A percentile compares a stretch with the other conserved stretches of the same genome.
phyloP scores from a whole-genome alignment of 1,140 invertebrate species.

The Tetragonula clypearis region DNA sequence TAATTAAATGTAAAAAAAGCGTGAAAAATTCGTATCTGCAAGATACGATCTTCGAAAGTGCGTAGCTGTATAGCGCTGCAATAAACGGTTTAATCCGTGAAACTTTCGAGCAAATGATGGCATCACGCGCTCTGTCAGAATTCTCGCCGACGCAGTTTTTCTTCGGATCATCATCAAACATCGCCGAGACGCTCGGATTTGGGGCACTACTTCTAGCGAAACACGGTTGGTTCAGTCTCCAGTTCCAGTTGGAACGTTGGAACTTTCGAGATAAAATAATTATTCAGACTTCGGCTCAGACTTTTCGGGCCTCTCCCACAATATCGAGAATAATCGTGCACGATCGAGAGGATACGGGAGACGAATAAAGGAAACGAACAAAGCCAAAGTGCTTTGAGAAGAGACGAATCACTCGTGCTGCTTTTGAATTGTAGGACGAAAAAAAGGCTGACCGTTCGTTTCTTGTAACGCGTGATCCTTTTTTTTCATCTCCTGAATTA shows the following conservation, averaged over 20 bases:
- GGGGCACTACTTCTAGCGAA: too few relatives aligned
- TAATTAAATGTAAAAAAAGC: slow-evolving; percentile 2
- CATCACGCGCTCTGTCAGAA: too few relatives aligned
- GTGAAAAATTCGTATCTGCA: not conserved
- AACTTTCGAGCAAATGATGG: not conserved
- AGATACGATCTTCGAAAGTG: not conserved
- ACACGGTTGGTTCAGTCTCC: too few relatives aligned
- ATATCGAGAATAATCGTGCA: not conserved
- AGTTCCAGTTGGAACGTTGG: too few relatives aligned
- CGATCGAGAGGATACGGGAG: not conserved
- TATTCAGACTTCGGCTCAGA: too few relatives aligned
- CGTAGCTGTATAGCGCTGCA: accelerated
- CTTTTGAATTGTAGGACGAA: not conserved
- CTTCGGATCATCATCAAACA: too few relatives aligned
- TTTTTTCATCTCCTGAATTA: slow-evolving; percentile 12
- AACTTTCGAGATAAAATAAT: too few relatives aligned
- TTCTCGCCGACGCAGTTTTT: too few relatives aligned
- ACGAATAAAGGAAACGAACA: not conserved
- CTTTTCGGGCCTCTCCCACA: too few relatives aligned
- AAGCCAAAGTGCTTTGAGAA: not conserved
- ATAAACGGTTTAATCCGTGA: not conserved
- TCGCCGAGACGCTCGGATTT: too few relatives aligned
- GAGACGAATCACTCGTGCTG: not conserved
- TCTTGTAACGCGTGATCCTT: slow-evolving; percentile 7
- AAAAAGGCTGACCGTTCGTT: not conserved